phyloP scores from a whole-genome alignment of 2,113 vertebrate species.

The Aphyosemion australe region DNA sequence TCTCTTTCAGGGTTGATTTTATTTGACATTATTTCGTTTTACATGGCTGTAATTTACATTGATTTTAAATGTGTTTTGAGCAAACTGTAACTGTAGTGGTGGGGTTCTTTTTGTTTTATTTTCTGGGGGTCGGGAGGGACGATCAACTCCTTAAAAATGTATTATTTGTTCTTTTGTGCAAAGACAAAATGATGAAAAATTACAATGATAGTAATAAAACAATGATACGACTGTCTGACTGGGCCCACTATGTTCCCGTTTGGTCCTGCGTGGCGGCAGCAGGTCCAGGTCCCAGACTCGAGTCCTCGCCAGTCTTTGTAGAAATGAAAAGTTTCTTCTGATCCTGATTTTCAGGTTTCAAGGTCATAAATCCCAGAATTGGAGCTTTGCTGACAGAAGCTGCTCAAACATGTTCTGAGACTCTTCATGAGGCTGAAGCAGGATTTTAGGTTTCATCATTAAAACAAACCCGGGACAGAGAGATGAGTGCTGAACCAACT shows the following conservation, averaged over 20 bases:
- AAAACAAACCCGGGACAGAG: too few relatives aligned
- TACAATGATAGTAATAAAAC: constrained; percentile 80
- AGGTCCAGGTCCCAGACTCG: too few relatives aligned
- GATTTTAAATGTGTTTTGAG: constrained; percentile 78
- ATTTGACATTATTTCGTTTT: constrained; percentile 72
- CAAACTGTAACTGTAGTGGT: constrained; percentile 79
- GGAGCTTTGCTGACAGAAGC: too few relatives aligned
- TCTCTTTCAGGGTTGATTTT: constrained; percentile 80
- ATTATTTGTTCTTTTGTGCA: constrained; percentile 74
- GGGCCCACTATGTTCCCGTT: too few relatives aligned
- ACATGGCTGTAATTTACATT: constrained; percentile 80
- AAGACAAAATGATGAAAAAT: constrained; percentile 77
- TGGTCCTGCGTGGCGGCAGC: too few relatives aligned
- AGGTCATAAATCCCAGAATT: too few relatives aligned
- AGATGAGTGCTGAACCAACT: neutral
- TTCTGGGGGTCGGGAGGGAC: constrained; percentile 61
- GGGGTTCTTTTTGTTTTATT: constrained; percentile 46
- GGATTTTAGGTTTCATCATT: too few relatives aligned
- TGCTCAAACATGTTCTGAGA: too few relatives aligned
- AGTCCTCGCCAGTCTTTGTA: too few relatives aligned
- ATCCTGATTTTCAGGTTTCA: too few relatives aligned
- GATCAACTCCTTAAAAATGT: constrained; percentile 73
- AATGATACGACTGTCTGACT: constrained; percentile 68
- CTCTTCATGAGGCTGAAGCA: too few relatives aligned
- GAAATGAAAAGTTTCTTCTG: too few relatives aligned